phyloP scores from a whole-genome alignment of 2,888 invertebrate species.

The Plebejus melissa region DNA sequence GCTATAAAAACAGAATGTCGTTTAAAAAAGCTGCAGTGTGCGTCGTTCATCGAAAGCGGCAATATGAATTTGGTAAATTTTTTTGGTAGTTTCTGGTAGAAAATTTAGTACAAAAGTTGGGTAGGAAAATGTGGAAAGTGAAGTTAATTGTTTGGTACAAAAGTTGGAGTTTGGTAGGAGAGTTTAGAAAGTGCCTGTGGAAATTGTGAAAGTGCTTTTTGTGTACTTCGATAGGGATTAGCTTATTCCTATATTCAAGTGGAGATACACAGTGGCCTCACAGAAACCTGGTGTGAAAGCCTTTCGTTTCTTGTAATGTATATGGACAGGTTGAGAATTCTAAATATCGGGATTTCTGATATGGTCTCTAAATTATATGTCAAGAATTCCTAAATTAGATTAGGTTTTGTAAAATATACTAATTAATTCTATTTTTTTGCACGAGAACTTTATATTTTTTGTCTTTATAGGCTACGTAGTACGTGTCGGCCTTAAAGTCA shows the following conservation, averaged over 20 bases:
- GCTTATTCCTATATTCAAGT: too few species aligned
- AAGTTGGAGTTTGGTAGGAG: not conserved
- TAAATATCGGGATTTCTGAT: too few species aligned
- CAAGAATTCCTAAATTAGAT: too few species aligned
- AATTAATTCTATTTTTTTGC: too few species aligned
- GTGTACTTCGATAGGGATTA: too few species aligned
- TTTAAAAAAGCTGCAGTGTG: slow-evolving; percentile 54
- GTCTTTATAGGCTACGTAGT: too few species aligned
- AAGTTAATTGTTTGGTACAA: too few species aligned
- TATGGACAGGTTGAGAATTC: too few species aligned
- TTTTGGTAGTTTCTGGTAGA: slow-evolving; percentile 30
- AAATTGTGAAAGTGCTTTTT: not conserved
- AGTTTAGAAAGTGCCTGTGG: not conserved
- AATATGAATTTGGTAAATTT: slow-evolving; percentile 61
- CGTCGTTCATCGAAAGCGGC: slow-evolving; percentile 45
- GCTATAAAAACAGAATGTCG: slow-evolving; percentile 67
- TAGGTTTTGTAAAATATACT: too few species aligned
- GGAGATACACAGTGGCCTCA: not conserved
- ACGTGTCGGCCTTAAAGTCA: too few species aligned
- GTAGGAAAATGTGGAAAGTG: not conserved
- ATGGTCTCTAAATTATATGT: too few species aligned
- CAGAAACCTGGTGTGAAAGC: not conserved
- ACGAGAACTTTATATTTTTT: too few species aligned
- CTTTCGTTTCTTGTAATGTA: not conserved
- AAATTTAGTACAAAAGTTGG: not conserved